Evolutionary conservation across 2,113 vertebrate genomes (phyloP), one percentile per base, ranked within the genome.

Genomic region (Hylia prasina): DNA sequence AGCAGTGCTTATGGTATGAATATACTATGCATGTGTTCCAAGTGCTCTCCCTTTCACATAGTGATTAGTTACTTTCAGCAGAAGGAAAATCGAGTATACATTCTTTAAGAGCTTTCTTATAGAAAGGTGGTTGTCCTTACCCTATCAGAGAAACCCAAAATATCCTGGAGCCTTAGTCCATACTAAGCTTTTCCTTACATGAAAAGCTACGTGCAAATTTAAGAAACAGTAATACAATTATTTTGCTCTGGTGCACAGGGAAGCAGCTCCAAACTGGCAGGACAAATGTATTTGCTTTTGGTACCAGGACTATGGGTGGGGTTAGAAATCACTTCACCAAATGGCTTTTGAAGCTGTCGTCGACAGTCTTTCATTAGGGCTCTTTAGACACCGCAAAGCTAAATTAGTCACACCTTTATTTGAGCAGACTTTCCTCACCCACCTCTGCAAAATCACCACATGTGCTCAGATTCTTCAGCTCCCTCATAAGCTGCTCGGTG

Each of bases 401-500:
- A 90, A 95, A 96, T 92, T 79, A 87, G 87, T 71, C 94, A 93
- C 92, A 87, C 85, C 93, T 96, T 94, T 89, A 90, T 92, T 93
- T 90, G 94, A 86, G 63, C 86, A 92, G 83, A 58, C 72, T 89
- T 93, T 91, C 88, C 88, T 96, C 92, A 82, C 66, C 90, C 86
- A 92, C 79, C 82, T 80, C 88, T 94, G 86, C 85, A 94, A 86
- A 82, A 95, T 80, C 70, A 90, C 20, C 47, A 19, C 50, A 45
- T 47, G 77, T n/a, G 24, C 83, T 92, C 58, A 77, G 76, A 44
- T 51, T 40, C 65, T 30, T 30, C 64, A 33, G 40, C 28, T 65
- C 14, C 24, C 56, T n/a, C 40, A 7, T 14, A 7, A 39, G 47
- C 85, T 89, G 60, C 77, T 40, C 1, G 0, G 56, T 0, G 0